Evolutionary conservation across 1,140 invertebrate genomes (phyloP), one percentile per base, ranked within the genome.

Genomic region (Sarcophaga peregrina): DNA sequence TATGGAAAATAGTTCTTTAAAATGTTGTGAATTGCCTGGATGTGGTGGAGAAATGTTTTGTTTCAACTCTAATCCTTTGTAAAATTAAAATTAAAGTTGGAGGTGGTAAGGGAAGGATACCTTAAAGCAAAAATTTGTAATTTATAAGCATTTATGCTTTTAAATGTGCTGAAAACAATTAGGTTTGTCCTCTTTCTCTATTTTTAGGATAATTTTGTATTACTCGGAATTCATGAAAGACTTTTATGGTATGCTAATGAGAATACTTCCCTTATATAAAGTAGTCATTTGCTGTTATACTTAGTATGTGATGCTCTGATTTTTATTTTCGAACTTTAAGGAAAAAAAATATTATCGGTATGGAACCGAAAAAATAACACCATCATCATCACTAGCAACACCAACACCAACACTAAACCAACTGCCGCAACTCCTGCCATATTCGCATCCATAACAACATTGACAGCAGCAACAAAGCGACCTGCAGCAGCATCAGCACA

Each of bases 21-120:
- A 17, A 8, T 20, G 62, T 68, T 68, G n/a, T 25, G 62, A 20
- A 25, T 58, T 58, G 25, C 25, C 9, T 68, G 62, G 17, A 68
- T 68, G 62, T 68, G 62, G 9, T 68, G n/a, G n/a, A 68, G 25
- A 68, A 9, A n/a, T 20, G 9, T 68, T 20, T 68, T 17, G 62
- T 68, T 20, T 68, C n/a, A 68, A 68, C 62, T 68, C 20, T 68
- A 68, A 68, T 68, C 62, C 62, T 25, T 68, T 68, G 20, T 68
- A 68, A 68, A 17, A 62, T 62, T 25, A 68, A 20, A n/a, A 10
- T 3, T n/a, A 20, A 4, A 1, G 5, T 17, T 20, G 1, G 17
- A 68, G 20, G 8, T 20, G 20, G 17, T 13, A n/a, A 62, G n/a
- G 7, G 62, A 68, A 68, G 62, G 9, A 68, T 68, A 52, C 8